These are phyloP conservation scores for Dione juno DNA, from an alignment of 2,888 invertebrate species.

Conservation along the genomic window DNA sequence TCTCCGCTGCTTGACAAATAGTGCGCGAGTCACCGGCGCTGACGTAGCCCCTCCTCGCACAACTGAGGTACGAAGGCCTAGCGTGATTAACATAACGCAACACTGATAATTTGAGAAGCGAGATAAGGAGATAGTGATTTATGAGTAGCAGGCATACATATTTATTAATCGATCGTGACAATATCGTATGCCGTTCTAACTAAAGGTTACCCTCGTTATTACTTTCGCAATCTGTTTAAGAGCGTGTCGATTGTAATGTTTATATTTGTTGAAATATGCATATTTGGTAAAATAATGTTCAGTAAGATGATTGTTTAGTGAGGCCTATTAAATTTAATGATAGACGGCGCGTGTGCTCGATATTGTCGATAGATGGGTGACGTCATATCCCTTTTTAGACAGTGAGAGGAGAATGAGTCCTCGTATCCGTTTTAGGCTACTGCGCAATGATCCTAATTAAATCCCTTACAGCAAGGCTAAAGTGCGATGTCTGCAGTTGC, in stretches of 20 bases:
- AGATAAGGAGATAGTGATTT: constrained; percentile 71
- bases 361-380: constrained; percentile 26
- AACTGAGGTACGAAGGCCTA: constrained; percentile 44
- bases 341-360: constrained; percentile 6
- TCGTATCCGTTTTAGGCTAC: constrained; percentile 81
- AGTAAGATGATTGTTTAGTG: background rate
- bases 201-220: constrained; percentile 81
- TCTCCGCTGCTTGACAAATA: constrained; percentile 70
- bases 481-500: constrained; percentile 82
- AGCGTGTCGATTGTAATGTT: constrained; percentile 51
- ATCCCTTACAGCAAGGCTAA: constrained; percentile 82
- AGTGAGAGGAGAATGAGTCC: constrained; percentile 79
- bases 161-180: constrained; percentile 75
- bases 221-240: constrained; percentile 70
- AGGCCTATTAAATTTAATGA: background rate
- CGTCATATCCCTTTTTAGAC: constrained; percentile 42
- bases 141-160: constrained; percentile 65
- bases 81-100: constrained; percentile 54
- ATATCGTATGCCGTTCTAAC: constrained; percentile 73
- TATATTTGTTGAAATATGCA: constrained; percentile 50
- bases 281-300: constrained; percentile 43
- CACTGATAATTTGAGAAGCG: constrained; percentile 58
- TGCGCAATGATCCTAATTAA: constrained; percentile 83
- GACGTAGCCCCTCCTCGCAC: constrained; percentile 30
- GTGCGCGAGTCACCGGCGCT: constrained; percentile 48